Evolutionary conservation across 2,113 vertebrate genomes (phyloP).

Genomic region (Clarias macrocephalus): DNA sequence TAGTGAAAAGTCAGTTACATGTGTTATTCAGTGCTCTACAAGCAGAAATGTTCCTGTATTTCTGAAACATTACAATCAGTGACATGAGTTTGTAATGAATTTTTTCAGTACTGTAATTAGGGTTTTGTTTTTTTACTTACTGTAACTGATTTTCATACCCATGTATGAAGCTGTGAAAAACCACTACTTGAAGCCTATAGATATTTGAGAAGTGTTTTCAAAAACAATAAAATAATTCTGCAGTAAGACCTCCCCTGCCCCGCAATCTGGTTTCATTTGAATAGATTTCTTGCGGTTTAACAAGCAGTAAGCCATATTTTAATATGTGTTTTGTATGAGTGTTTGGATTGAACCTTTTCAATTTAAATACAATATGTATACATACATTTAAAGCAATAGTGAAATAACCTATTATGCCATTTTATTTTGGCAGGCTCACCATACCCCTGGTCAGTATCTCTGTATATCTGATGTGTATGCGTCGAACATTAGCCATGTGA

Average conservation of each 20-base stretch:
- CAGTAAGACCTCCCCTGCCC: not conserved
- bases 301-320: not conserved
- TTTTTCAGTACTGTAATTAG: conserved; percentile 58
- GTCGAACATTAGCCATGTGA: not conserved
- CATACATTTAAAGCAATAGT: not conserved
- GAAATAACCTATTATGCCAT: not conserved
- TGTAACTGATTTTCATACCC: conserved; percentile 64
- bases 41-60: conserved; percentile 24
- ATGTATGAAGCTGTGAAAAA: conserved; percentile 58
- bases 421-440: too few species aligned
- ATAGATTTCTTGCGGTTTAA: not conserved
- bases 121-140: conserved; percentile 58
- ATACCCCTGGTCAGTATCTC: not conserved
- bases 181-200: conserved; percentile 67
- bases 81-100: conserved; percentile 42
- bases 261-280: not conserved
- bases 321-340: not conserved
- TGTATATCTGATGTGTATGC: not conserved
- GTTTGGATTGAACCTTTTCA: too few species aligned
- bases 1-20: conserved; percentile 61
- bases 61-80: conserved; percentile 53
- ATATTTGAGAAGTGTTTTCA: conserved; percentile 56
- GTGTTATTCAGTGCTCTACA: conserved; percentile 31
- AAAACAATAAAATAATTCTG: conserved; percentile 50
- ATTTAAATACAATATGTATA: too few species aligned